Percentiles rank a stretch among this genome's conserved stretches.
These are phyloP conservation scores for Tineola bisselliella DNA, from an alignment of 2,888 invertebrate genomes.

Conservation along the genomic window DNA sequence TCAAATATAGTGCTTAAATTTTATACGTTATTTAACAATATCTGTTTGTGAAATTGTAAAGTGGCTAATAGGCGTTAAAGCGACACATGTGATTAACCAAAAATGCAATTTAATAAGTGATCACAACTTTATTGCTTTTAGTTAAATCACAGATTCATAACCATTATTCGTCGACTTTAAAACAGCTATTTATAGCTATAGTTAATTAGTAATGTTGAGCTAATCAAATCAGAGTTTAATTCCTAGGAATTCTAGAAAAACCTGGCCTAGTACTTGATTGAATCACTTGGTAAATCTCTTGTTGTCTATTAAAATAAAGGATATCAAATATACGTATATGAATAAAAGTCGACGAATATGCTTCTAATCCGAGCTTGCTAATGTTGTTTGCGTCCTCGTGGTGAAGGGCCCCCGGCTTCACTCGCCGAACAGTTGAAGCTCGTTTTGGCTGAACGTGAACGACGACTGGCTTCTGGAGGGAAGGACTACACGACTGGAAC, in stretches of 20 bases:
- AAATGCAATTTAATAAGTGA: neutral
- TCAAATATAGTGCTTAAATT: neutral
- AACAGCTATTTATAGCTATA: neutral
- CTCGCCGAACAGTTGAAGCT: slow-evolving; percentile 88
- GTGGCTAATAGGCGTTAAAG: neutral
- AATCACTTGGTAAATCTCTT: too few relatives aligned
- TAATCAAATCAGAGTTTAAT: too few relatives aligned
- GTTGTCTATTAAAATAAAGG: too few relatives aligned
- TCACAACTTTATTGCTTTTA: neutral
- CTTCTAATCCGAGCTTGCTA: neutral
- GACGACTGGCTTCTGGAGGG: slow-evolving; percentile 68
- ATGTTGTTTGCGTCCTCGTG: slow-evolving; percentile 2
- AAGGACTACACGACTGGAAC: slow-evolving; percentile 58
- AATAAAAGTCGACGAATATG: neutral
- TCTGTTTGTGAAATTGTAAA: neutral
- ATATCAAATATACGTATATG: too few relatives aligned
- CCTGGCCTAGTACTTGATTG: too few relatives aligned
- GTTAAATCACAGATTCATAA: neutral
- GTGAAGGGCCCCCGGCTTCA: slow-evolving; percentile 75
- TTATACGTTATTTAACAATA: neutral
- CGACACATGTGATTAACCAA: neutral
- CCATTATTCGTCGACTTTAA: neutral
- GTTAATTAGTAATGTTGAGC: too few relatives aligned
- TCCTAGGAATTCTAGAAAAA: too few relatives aligned
- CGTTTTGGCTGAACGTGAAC: slow-evolving; percentile 85